Percentiles rank a stretch among this genome's conserved stretches.
phyloP scores from a whole-genome alignment of 2,888 invertebrate genomes.

The Ennomos quercinarius region DNA sequence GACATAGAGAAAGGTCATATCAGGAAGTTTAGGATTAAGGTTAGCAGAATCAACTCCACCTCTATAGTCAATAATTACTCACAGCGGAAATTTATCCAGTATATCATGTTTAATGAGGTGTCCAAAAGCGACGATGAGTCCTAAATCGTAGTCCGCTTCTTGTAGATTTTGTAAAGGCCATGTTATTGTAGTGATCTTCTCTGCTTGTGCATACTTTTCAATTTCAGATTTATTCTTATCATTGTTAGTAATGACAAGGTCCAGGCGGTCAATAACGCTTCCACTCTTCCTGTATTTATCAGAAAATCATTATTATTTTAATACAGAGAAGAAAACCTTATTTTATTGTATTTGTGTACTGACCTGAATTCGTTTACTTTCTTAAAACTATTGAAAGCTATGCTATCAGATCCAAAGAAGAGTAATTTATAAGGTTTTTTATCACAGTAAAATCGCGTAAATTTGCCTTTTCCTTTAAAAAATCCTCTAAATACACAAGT shows the following conservation, averaged over 20 bases:
- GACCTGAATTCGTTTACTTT: conserved; percentile 88
- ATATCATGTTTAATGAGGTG: conserved; percentile 92
- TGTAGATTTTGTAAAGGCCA: conserved; percentile 87
- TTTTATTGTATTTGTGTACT: conserved; percentile 1
- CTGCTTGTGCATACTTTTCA: conserved; percentile 87
- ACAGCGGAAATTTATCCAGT: conserved; percentile 93
- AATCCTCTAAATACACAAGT: conserved; percentile 45
- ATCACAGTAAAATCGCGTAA: conserved; percentile 47
- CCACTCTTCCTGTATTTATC: conserved; percentile 79
- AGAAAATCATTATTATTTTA: conserved; percentile 4
- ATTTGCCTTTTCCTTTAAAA: conserved; percentile 51
- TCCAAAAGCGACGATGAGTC: conserved; percentile 97
- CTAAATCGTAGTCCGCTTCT: conserved; percentile 89
- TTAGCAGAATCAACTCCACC: too few species aligned
- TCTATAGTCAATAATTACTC: conserved; percentile 66
- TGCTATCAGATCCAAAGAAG: conserved; percentile 95
- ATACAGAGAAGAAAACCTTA: background rate
- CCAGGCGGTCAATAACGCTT: conserved; percentile 82
- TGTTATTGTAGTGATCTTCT: conserved; percentile 85
- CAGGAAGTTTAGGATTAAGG: too few species aligned
- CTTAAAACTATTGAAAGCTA: conserved; percentile 91
- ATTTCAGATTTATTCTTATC: conserved; percentile 87
- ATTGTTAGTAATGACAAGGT: conserved; percentile 89
- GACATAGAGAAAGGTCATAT: too few species aligned
- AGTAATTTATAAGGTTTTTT: conserved; percentile 74